Conservation (phyloP, 2,888 invertebrate genomes). For the Drepana falcataria region DNA sequence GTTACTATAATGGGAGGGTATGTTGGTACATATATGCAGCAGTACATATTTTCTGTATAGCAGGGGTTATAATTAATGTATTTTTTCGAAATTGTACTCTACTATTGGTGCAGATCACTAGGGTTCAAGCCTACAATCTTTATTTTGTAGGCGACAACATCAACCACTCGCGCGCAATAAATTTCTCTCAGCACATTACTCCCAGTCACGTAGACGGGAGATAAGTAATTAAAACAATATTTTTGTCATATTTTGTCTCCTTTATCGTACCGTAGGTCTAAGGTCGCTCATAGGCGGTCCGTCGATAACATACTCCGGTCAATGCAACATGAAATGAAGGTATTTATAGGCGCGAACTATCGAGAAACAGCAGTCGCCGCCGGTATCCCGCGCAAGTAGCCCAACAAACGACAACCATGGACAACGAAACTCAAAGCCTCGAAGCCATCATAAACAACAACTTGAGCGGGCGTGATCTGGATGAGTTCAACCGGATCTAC, state of each 20-base stretch:
- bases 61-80: no score
- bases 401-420: constrained; percentile 38
- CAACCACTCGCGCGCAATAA: neutral
- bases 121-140: no score
- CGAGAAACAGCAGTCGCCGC: constrained; percentile 34
- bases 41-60: no score
- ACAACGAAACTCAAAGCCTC: constrained; percentile 65
- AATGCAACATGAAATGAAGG: constrained; percentile 35
- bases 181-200: constrained; percentile 8
- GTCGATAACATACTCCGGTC: constrained; percentile 37
- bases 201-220: constrained; percentile 28
- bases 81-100: no score
- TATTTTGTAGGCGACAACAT: no score
- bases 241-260: constrained; percentile 53
- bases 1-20: no score
- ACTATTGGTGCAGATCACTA: no score
- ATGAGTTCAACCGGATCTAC: constrained; percentile 69
- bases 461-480: constrained; percentile 60
- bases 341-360: constrained; percentile 47
- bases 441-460: constrained; percentile 65
- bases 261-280: constrained; percentile 41
- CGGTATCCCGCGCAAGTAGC: constrained; percentile 17
- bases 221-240: constrained; percentile 41
- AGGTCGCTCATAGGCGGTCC: constrained; percentile 50
- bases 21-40: no score